Evolutionary conservation across 2,888 invertebrate genomes (phyloP).

Genomic region (Ferdinandea cuprea): DNA sequence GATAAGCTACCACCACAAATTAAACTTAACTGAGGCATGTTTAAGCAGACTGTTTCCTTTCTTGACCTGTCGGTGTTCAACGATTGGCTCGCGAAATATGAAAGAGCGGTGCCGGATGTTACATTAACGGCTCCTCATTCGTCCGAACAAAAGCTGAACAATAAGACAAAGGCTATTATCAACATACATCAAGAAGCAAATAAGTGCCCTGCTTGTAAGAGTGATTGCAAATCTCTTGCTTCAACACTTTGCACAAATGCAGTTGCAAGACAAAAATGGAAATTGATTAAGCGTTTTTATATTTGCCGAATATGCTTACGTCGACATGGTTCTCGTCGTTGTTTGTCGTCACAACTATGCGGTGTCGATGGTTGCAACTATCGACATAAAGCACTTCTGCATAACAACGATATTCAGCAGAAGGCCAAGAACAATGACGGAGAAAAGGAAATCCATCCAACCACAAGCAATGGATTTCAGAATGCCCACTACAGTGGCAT

Average conservation of each 20-base stretch:
- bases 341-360: constrained; percentile 33
- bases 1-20: constrained; percentile 27
- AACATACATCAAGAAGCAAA: constrained; percentile 23
- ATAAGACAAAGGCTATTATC: constrained; percentile 2
- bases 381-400: constrained; percentile 54
- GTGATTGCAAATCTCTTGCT: not conserved
- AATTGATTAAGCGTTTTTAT: constrained; percentile 12
- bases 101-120: constrained; percentile 16
- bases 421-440: constrained; percentile 1
- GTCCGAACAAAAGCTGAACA: not conserved
- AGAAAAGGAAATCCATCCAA: not conserved
- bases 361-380: constrained; percentile 37
- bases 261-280: constrained; percentile 34
- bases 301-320: constrained; percentile 48
- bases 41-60: constrained; percentile 2
- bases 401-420: constrained; percentile 28
- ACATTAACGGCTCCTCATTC: constrained; percentile 1
- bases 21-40: constrained; percentile 28
- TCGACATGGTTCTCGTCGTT: constrained; percentile 34
- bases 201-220: constrained; percentile 2
- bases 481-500: constrained; percentile 16
- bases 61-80: constrained; percentile 1
- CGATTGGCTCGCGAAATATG: constrained; percentile 14
- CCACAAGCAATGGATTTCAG: not conserved
- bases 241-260: constrained; percentile 8